Evolutionary conservation across 2,888 invertebrate species (phyloP).

Genomic region (Chloroclysta siterata): DNA sequence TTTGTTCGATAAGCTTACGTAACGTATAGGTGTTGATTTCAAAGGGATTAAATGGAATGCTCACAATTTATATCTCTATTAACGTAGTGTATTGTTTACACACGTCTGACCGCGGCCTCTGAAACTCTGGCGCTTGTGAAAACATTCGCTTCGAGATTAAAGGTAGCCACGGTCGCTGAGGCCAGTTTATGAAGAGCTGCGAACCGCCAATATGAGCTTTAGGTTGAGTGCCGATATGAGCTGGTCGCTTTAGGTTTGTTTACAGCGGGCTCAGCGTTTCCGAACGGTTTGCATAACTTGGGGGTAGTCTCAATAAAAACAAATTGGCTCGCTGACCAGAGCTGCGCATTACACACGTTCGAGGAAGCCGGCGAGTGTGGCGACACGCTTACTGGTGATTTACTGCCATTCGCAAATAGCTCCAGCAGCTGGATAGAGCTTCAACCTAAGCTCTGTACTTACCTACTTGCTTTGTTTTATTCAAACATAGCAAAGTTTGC

Average conservation of each 20-base stretch:
- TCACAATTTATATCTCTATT: constrained; percentile 83
- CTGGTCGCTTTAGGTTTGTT: constrained; percentile 76
- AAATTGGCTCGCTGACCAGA: constrained; percentile 81
- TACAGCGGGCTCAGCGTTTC: constrained; percentile 80
- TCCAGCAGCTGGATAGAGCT: constrained; percentile 48
- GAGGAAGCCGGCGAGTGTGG: constrained; percentile 64
- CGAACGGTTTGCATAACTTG: constrained; percentile 82
- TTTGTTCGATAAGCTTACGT: constrained; percentile 65
- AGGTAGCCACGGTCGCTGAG: constrained; percentile 68
- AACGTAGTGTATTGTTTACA: constrained; percentile 81
- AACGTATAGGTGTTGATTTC: constrained; percentile 69
- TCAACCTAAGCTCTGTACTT: constrained; percentile 49
- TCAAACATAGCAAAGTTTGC: constrained; percentile 2
- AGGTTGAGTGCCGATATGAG: constrained; percentile 43
- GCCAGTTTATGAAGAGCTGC: constrained; percentile 56
- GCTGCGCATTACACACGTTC: constrained; percentile 80
- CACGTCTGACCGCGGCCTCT: constrained; percentile 71
- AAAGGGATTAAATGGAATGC: constrained; percentile 79
- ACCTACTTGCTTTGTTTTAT: constrained; percentile 35
- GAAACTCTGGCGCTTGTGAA: constrained; percentile 75
- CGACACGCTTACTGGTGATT: constrained; percentile 77
- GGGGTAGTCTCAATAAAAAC: constrained; percentile 84
- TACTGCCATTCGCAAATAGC: constrained; percentile 59
- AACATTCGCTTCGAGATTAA: constrained; percentile 80
- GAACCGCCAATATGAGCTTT: constrained; percentile 39